Evolutionary conservation across 1,140 invertebrate species (phyloP).

Genomic region (Papilio aristodemus): DNA sequence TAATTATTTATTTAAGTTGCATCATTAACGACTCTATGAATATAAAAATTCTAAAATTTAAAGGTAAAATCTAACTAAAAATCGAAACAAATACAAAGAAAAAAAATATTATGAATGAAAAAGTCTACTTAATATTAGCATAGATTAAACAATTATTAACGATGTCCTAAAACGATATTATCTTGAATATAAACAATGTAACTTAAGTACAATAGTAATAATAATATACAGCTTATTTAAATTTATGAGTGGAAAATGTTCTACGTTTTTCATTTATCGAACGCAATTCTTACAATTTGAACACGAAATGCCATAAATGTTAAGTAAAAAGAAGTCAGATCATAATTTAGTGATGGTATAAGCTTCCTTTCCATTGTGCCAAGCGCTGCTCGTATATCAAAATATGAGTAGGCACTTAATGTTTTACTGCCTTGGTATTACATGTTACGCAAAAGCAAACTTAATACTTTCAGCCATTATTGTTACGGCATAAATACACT

Average conservation of each 20-base stretch:
- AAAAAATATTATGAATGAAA: too few species aligned
- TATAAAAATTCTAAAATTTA: too few species aligned
- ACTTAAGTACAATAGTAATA: neutral
- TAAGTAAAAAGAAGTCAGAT: slow-evolving; percentile 11
- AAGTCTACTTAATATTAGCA: too few species aligned
- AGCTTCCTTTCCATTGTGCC: slow-evolving; percentile 13
- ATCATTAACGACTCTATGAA: too few species aligned
- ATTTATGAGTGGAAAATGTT: neutral
- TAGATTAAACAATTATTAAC: too few species aligned
- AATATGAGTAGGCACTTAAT: slow-evolving; percentile 29
- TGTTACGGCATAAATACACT: slow-evolving; percentile 10
- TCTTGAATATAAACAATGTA: too few species aligned
- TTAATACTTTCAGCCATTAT: slow-evolving; percentile 29
- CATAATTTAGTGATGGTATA: slow-evolving; percentile 24
- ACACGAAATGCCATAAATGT: neutral
- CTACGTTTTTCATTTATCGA: neutral
- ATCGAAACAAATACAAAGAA: too few species aligned
- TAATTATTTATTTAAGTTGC: too few species aligned
- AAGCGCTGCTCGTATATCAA: slow-evolving; percentile 27
- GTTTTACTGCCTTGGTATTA: slow-evolving; percentile 22
- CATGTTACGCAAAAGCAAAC: slow-evolving; percentile 13
- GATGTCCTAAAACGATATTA: too few species aligned
- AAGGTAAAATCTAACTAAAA: too few species aligned
- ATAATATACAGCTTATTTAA: neutral
- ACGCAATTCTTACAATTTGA: neutral